Base-by-base conservation (phyloP, 2,888 invertebrate species). In the Globia sparganii region DNA sequence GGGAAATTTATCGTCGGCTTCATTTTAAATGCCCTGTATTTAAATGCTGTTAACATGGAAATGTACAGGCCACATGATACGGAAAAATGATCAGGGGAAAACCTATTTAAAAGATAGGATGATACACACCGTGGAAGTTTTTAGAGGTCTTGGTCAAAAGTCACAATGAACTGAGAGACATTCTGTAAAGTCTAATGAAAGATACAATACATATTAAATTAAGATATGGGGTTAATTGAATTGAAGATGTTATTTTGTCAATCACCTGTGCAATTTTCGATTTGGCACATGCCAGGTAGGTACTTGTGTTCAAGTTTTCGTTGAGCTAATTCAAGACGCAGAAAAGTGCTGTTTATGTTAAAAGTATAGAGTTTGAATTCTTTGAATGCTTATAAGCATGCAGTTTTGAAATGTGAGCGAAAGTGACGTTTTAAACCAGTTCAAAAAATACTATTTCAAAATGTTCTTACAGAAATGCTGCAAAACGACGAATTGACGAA, bases 391-490 rank as follows among this genome's bases (percentile, higher is more conserved):
- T 69, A 31, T n/a, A n/a, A n/a, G n/a, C n/a, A 37, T 56, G 53
- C 28, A 49, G 59, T 83, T 79, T 64, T 67, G 64, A 28, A 79
- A 82, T 71, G 11, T 64, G 13, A 15, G 1, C 28, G 43, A 53
- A 56, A 34, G 25, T 49, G 68, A 61, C 64, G 34, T 59, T 46
- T 56, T 28, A 71, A 64, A 65, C 61, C 61, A 58, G 80, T 72
- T 59, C 0, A 53, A 56, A 66, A 49, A 59, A 31, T n/a, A 49
- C 8, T 8, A 59, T 76, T 77, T 34, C 13, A 5, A 58, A 58
- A 37, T 59, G 2, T 6, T 72, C 11, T 58, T 28, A 49, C 1
- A 49, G 0, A 40, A 31, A 46, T 34, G 21, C 2, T 34, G 34
- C 28, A 59, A 34, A 31, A 1, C 11, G 18, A 49, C 4, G 37